These are phyloP conservation scores for Lithophane semibrunnea DNA, from an alignment of 2,888 invertebrate species.

Conservation along the genomic window DNA sequence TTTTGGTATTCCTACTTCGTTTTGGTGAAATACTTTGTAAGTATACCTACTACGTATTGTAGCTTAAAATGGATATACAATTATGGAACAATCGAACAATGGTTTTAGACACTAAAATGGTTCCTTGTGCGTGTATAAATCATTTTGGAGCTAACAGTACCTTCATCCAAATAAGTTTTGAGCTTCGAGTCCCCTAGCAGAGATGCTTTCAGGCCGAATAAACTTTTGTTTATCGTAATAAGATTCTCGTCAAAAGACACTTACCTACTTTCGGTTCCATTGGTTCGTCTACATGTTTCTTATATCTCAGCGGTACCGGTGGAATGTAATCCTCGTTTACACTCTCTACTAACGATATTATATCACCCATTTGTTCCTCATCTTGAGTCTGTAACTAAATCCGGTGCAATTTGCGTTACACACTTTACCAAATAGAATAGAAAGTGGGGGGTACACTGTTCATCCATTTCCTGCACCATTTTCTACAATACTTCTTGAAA, in stretches of 20 bases:
- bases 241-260: constrained; percentile 41
- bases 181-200: not conserved
- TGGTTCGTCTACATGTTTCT: constrained; percentile 74
- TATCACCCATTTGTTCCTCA: constrained; percentile 87
- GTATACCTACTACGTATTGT: no score
- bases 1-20: no score
- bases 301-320: constrained; percentile 82
- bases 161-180: not conserved
- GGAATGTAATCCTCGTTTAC: constrained; percentile 87
- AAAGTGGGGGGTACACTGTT: no score
- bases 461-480: no score
- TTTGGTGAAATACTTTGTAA: no score
- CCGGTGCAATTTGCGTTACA: not conserved
- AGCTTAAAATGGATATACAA: no score
- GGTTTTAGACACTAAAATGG: not conserved
- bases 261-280: constrained; percentile 78
- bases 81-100: not conserved
- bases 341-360: constrained; percentile 86
- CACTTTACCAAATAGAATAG: not conserved
- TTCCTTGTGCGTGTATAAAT: not conserved
- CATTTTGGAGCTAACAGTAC: not conserved
- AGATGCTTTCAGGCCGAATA: not conserved
- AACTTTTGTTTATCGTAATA: not conserved
- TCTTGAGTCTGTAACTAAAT: constrained; percentile 70
- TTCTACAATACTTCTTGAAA: no score